Base-by-base conservation (phyloP, 1,140 invertebrate species). In the Temnothorax nylanderi region DNA sequence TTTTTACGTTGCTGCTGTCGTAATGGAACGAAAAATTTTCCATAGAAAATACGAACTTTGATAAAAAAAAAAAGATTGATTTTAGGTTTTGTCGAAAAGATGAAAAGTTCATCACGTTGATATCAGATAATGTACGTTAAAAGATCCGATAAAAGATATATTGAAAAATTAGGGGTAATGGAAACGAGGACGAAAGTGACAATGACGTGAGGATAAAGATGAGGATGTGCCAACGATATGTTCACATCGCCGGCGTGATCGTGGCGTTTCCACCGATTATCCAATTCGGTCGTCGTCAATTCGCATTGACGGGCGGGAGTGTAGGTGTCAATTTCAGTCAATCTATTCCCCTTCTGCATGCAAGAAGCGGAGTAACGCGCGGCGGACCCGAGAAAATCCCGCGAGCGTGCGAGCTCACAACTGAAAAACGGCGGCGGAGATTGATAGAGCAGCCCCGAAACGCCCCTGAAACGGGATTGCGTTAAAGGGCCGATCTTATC, bases 231-330 rank as follows among this genome's bases (percentile, higher is more conserved):
- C 37, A 54, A 21, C 67, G 58, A 44, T 64, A 60, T 26, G 54
- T 44, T 60, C 26, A 58, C 51, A 82, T 72, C 78, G 44, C 41
- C 49, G 7, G 44, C 16, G 47, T 41, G 72, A 62, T 60, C 69
- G 74, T 41, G 84, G 89, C 88, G 86, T 86, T 91, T 86, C 88
- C 89, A 89, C 75, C 91, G 91, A 94, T 94, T 94, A 94, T 94
- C 90, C 93, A 93, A 94, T 93, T 93, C 91, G 88, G 82, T 90
- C 86, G 87, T 92, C 89, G 91, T 92, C 92, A 94, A 93, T 92
- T 92, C 89, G 89, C 90, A 88, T 92, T 92, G 91, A 91, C 88
- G 90, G 76, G 89, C 82, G 85, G 32, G 54, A 71, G 91, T 90
- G 93, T 93, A 89, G 91, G 87, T 92, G 90, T 91, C 91, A 93